Conservation (phyloP, 2,113 vertebrate genomes). For the Alethe castanea region DNA sequence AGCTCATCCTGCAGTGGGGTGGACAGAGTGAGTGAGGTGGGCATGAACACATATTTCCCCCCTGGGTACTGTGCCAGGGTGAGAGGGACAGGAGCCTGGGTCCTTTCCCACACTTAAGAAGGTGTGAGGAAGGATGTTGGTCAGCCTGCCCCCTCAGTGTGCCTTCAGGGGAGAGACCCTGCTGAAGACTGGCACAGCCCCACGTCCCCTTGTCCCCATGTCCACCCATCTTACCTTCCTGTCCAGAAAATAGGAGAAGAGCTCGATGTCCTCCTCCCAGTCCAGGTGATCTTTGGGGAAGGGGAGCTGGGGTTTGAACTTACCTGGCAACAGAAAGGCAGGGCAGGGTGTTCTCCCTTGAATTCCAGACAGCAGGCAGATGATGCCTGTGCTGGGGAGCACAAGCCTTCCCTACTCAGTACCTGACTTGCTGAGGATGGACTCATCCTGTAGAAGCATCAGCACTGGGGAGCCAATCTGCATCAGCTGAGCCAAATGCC, state of each 20-base stretch:
- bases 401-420: not conserved
- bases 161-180: not conserved
- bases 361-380: not conserved
- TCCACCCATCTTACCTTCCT: slow-evolving; percentile 78
- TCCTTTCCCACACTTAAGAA: not conserved
- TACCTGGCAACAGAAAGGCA: slow-evolving; percentile 52
- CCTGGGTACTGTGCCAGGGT: rapidly evolving
- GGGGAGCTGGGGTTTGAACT: slow-evolving; percentile 12
- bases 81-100: not conserved
- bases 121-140: not conserved
- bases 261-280: slow-evolving; percentile 87
- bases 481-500: slow-evolving; percentile 78
- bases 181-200: not conserved
- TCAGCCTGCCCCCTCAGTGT: not conserved
- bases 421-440: not conserved
- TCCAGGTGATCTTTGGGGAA: slow-evolving; percentile 77
- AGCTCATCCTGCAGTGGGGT: slow-evolving; percentile 78
- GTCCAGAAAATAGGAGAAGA: slow-evolving; percentile 83
- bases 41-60: no score
- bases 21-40: not conserved
- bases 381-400: not conserved
- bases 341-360: not conserved
- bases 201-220: not conserved
- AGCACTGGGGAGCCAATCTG: slow-evolving; percentile 81
- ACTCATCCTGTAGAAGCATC: slow-evolving; percentile 75